These are phyloP conservation scores for Drosophila parthenogenetica DNA, from an alignment of 2,888 invertebrate genomes.

Conservation along the genomic window DNA sequence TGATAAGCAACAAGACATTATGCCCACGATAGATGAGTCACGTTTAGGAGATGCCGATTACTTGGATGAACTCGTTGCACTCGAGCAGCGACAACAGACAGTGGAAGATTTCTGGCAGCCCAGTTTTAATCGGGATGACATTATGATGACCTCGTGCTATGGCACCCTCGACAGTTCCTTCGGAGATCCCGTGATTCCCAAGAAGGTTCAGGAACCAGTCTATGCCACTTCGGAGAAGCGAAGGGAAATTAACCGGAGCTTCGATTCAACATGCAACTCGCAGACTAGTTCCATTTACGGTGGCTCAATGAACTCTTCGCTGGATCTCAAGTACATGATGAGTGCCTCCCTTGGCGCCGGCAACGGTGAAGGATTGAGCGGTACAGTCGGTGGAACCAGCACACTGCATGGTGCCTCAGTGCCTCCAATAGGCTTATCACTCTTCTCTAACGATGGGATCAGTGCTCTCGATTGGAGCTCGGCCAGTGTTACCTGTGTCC, in stretches of 20 bases:
- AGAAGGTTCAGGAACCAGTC: slow-evolving; percentile 61
- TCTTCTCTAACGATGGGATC: slow-evolving; percentile 69
- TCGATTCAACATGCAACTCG: slow-evolving; percentile 82
- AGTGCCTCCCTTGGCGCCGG: slow-evolving; percentile 58
- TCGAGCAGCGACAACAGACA: slow-evolving; percentile 66
- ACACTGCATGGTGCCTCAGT: slow-evolving; percentile 68
- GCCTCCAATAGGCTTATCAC: slow-evolving; percentile 77
- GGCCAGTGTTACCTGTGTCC: slow-evolving; percentile 50
- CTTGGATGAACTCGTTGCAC: slow-evolving; percentile 80
- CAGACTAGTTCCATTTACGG: slow-evolving; percentile 83
- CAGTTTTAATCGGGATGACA: slow-evolving; percentile 76
- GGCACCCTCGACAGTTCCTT: slow-evolving; percentile 83
- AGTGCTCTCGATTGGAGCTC: slow-evolving; percentile 74
- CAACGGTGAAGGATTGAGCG: slow-evolving; percentile 28
- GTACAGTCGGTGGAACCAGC: slow-evolving; percentile 60
- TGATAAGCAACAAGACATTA: slow-evolving; percentile 65
- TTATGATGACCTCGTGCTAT: slow-evolving; percentile 85
- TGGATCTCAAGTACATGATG: slow-evolving; percentile 80
- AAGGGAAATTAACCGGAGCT: slow-evolving; percentile 80
- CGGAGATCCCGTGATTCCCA: slow-evolving; percentile 63
- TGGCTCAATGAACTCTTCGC: slow-evolving; percentile 80
- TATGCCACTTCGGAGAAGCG: slow-evolving; percentile 84
- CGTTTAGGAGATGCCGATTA: slow-evolving; percentile 81
- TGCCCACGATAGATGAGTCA: slow-evolving; percentile 84
- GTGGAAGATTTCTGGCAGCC: slow-evolving; percentile 75